Evolutionary conservation across 2,888 invertebrate species (phyloP), one percentile per base, ranked within the genome.

Genomic region (Beris chalybata): DNA sequence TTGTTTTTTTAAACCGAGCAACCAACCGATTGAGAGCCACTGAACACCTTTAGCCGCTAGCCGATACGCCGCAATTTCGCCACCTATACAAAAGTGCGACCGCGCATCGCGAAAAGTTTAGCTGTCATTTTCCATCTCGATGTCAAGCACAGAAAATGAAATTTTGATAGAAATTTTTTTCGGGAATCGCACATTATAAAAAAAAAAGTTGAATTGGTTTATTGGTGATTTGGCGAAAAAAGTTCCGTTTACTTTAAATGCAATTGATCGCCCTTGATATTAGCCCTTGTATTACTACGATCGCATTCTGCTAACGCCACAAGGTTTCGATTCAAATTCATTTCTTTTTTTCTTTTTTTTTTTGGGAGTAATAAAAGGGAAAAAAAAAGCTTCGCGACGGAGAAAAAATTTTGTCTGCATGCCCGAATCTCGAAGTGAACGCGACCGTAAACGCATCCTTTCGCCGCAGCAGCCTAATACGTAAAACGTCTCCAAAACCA

Each of bases 81-180:
- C 22, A 22, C 22, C 22, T 22, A 22, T 22, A 22, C 22, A 22
- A 22, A 22, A 22, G 22, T 22, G 22, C 22, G 22, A 22, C 22
- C 22, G 38, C 38, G 38, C 38, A 38, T 38, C 38, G 38, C 38
- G 38, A 38, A 38, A 38, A 38, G 38, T 38, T 38, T 38, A 7
- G 38, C 50, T 61, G 61, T 61, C 61, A 61, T 52, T 52, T 22
- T 31, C 61, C 47, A 38, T 50, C 50, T 61, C 61, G 52, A 50
- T 61, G 61, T 61, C 61, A 61, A 50, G 50, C 43, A 50, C 48
- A 59, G 47, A 48, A 48, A 59, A 59, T 48, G 48, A 48, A 29
- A 59, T 61, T 61, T 61, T 52, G 52, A 29, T 61, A 38, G 61
- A 50, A 47, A 61, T 61, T 61, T 53, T 22, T 22, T 61, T 61